Conservation (phyloP, 2,113 vertebrate species). For the Xiphias gladius region DNA sequence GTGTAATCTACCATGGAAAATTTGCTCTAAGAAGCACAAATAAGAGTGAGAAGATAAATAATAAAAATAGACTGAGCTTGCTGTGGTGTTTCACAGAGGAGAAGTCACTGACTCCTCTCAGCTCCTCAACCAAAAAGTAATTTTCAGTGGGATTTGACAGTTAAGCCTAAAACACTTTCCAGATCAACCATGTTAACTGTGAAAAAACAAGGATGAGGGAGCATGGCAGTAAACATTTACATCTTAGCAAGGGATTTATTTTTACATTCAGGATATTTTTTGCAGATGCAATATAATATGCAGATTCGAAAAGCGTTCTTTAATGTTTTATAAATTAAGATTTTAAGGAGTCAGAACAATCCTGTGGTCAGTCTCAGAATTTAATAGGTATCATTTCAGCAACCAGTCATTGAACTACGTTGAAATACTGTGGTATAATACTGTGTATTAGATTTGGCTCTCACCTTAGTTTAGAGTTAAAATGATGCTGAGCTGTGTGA, state of each 20-base stretch:
- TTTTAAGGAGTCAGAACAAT: neutral
- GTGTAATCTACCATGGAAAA: constrained; percentile 34
- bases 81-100: constrained; percentile 20
- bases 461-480: neutral
- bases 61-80: constrained; percentile 21
- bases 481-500: neutral
- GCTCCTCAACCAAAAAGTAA: constrained; percentile 28
- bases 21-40: constrained; percentile 23
- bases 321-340: neutral
- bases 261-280: constrained; percentile 7
- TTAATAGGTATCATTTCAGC: constrained; percentile 26
- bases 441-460: neutral
- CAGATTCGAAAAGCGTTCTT: constrained; percentile 2
- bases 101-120: constrained; percentile 24
- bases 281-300: neutral
- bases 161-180: constrained; percentile 16
- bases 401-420: neutral
- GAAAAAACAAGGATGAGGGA: constrained; percentile 28
- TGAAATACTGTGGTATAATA: constrained; percentile 5
- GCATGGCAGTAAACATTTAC: constrained; percentile 10
- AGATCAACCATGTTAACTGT: constrained; percentile 30
- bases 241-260: constrained; percentile 31
- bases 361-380: constrained; percentile 7
- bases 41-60: constrained; percentile 25
- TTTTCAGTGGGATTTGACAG: constrained; percentile 23